A percentile compares a stretch with the other conserved stretches of the same genome.
Conservation (phyloP, 2,797 vertebrate species). For the Chelonia mydas region DNA sequence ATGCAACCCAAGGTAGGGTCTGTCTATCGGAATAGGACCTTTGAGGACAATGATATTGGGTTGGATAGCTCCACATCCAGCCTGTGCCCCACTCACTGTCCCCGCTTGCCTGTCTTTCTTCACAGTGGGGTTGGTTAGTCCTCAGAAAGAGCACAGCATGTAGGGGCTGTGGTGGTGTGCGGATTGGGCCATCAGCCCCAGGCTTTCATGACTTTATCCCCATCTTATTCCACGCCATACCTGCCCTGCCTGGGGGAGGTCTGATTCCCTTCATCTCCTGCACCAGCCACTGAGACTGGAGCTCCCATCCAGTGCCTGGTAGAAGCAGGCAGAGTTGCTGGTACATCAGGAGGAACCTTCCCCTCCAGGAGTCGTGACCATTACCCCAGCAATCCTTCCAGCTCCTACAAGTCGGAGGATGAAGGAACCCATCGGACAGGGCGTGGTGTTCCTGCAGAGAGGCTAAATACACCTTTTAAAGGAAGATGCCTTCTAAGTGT, state of each 20-base stretch:
- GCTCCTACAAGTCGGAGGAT: neutral
- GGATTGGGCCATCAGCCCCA: neutral
- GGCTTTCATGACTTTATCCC: neutral
- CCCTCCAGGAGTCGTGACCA: neutral
- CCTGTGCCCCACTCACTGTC: neutral
- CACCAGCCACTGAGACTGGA: neutral
- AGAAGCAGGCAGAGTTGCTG: neutral
- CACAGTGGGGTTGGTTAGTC: neutral
- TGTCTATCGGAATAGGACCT: neutral
- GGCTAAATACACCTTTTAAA: neutral
- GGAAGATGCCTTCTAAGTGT: neutral
- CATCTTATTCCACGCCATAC: neutral
- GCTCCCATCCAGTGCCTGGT: neutral
- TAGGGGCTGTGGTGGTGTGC: neutral
- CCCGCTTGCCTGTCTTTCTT: neutral
- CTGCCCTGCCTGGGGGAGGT: neutral
- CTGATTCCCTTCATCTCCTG: neutral
- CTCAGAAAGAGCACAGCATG: neutral
- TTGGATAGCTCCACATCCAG: neutral
- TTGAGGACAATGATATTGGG: neutral
- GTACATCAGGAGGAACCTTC: neutral
- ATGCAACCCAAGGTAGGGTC: constrained; percentile 90
- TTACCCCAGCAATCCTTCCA: neutral
- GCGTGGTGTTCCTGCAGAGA: neutral
- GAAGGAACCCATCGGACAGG: neutral